Evolutionary conservation across 2,113 vertebrate genomes (phyloP).

Genomic region (Mixornis gularis): DNA sequence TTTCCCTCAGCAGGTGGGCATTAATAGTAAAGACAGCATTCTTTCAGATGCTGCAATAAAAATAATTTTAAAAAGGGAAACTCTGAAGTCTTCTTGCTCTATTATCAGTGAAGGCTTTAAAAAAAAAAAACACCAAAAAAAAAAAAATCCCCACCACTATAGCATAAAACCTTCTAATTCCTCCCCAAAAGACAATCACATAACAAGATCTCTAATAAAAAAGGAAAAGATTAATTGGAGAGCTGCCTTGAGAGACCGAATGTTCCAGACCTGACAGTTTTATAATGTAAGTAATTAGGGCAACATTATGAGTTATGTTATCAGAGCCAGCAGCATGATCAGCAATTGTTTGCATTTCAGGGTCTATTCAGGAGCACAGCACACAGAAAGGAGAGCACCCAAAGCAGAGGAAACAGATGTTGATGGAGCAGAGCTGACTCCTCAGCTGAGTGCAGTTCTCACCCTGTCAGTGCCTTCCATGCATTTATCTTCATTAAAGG

Average conservation of each 20-base stretch:
- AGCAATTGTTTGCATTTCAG: constrained; percentile 24
- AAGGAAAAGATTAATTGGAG: constrained; percentile 70
- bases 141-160: not conserved
- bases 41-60: not conserved
- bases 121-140: not conserved
- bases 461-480: not conserved
- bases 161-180: constrained; percentile 6
- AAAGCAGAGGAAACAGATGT: constrained; percentile 14
- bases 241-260: constrained; percentile 45
- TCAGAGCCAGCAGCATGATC: constrained; percentile 30
- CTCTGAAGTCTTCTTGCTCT: constrained; percentile 1
- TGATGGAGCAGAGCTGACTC: not conserved
- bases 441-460: not conserved
- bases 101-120: not conserved
- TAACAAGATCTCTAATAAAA: constrained; percentile 55
- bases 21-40: not conserved
- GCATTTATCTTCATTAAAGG: not conserved
- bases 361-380: not conserved
- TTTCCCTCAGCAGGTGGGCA: not conserved
- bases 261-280: constrained; percentile 64
- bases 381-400: not conserved
- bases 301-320: constrained; percentile 19
- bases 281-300: constrained; percentile 56
- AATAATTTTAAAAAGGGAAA: not conserved
- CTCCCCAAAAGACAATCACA: constrained; percentile 36